Evolutionary conservation across 2,113 vertebrate genomes (phyloP), one percentile per base, ranked within the genome.

Genomic region (Cromileptes altivelis): DNA sequence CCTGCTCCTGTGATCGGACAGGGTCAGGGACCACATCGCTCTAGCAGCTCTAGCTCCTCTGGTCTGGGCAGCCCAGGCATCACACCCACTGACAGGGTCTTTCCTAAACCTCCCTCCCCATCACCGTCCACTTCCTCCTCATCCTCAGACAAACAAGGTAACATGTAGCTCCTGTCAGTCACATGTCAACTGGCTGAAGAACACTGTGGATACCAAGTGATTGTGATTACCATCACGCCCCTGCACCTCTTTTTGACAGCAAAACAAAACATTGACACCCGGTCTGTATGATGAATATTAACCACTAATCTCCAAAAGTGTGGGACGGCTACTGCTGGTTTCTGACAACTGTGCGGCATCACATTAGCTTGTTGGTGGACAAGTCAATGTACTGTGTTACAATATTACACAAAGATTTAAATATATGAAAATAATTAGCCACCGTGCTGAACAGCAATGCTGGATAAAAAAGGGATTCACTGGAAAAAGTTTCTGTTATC

Each of bases 1-100:
- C 98, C 97, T 0, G 96, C 96, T 40, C 96, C 97, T 47, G 95
- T 97, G 62, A 97, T 97, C 6, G 92, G 92, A 63, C 93, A 85
- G 69, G 89, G 92, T 19, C 91, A 90, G 25, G 90, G 82, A 13
- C 90, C 91, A 72, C 97, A 98, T 62, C 97, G 98, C 81, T 99
- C 98, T 88, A 98, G 97, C 95, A 98, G 97, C 95, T 98, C 97
- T 69, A 97, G 97, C 91, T 99, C 98, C 79, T 99, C 98, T 0
- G 98, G 98, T 0, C 89, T 98, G 86, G 98, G 98, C 85, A 99
- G 98, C 90, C 98, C 98, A 0, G 97, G 97, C 0, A 96, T 98
- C 85, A 99, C 98, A 3, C 97, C 98, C 76, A 99, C 98, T 0
- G 98, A 99, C 91, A 98, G 98, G 95, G 94, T 97, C 71, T 99